phyloP scores from a whole-genome alignment of 2,888 invertebrate species.

The Scaptomyza flava region DNA sequence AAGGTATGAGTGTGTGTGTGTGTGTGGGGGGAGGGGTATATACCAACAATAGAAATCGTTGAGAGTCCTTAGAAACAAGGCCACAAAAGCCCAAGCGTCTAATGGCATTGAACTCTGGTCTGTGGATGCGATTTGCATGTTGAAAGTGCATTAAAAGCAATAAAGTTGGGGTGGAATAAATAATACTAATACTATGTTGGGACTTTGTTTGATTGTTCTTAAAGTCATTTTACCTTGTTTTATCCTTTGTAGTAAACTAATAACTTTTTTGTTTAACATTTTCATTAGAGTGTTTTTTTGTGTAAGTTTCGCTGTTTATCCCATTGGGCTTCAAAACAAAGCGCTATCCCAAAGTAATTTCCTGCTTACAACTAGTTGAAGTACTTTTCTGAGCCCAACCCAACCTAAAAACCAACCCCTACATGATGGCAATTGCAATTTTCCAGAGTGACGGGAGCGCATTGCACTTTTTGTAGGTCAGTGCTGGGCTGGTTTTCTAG shows the following conservation, averaged over 20 bases:
- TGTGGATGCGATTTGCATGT: background rate
- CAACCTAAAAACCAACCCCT: constrained; percentile 65
- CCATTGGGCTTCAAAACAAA: background rate
- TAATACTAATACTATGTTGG: background rate
- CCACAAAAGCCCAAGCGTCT: constrained; percentile 6
- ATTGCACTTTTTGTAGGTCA: constrained; percentile 77
- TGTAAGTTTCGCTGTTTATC: background rate
- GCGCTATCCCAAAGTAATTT: constrained; percentile 10
- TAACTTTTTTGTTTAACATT: background rate
- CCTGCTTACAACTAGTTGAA: background rate
- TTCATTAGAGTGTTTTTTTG: background rate
- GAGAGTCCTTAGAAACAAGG: constrained; percentile 38
- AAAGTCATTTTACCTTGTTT: background rate
- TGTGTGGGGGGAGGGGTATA: background rate
- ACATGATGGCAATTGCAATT: constrained; percentile 42
- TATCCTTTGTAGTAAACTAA: background rate
- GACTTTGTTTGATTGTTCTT: background rate
- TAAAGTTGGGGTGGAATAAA: background rate
- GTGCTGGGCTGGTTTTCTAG: constrained; percentile 47
- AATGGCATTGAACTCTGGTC: constrained; percentile 67
- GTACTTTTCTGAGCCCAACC: constrained; percentile 24
- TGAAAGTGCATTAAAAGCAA: background rate
- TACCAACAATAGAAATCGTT: constrained; percentile 43
- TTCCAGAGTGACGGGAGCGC: constrained; percentile 46
- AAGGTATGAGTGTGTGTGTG: constrained; percentile 4